Evolutionary conservation across 1,140 invertebrate genomes (phyloP).

Genomic region (Laupala kohalensis): DNA sequence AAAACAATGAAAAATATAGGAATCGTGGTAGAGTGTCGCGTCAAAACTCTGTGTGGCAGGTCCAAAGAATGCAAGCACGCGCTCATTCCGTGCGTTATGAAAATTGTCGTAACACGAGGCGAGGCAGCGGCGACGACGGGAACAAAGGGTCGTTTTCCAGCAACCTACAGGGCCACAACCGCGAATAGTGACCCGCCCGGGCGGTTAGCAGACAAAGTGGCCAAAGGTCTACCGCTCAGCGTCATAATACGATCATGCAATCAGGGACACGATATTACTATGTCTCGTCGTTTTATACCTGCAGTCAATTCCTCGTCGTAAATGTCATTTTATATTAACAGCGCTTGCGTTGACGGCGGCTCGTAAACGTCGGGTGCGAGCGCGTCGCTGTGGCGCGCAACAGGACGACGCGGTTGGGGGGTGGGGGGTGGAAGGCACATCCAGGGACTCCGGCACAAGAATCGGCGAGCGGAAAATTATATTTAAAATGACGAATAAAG

Average conservation of each 20-base stretch:
- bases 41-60: no score
- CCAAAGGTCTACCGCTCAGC: neutral
- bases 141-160: no score
- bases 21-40: no score
- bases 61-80: no score
- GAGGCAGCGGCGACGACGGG: no score
- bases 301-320: neutral
- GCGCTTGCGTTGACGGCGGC: neutral
- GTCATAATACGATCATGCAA: neutral
- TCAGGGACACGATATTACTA: neutral
- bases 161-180: neutral
- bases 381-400: no score
- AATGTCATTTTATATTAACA: neutral
- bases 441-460: no score
- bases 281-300: neutral
- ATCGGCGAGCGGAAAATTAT: no score
- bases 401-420: neutral
- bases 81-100: no score
- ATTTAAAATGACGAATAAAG: no score
- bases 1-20: no score
- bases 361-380: neutral
- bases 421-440: neutral
- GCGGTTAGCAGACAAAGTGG: neutral
- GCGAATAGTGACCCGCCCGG: neutral
- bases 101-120: no score